Evolutionary conservation across 2,888 invertebrate species (phyloP).

Genomic region (Drosophila barbarae): DNA sequence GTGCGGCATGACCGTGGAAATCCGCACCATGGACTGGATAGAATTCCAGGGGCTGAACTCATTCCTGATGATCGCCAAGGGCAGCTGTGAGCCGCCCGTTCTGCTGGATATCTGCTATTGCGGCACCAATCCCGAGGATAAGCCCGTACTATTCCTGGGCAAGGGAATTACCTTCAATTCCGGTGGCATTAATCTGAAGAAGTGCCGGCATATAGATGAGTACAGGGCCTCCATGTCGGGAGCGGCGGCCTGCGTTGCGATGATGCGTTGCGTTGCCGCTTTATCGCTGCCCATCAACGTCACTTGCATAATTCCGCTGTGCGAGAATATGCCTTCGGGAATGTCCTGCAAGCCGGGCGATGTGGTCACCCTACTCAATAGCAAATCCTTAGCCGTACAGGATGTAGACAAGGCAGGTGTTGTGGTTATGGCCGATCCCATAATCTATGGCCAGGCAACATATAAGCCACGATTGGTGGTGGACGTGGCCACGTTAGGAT

Average conservation of each 20-base stretch:
- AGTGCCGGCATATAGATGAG: constrained; percentile 57
- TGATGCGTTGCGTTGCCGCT: constrained; percentile 81
- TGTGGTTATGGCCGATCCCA: constrained; percentile 88
- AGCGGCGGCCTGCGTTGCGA: constrained; percentile 82
- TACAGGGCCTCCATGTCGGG: constrained; percentile 83
- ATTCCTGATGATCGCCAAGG: constrained; percentile 79
- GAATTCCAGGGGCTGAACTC: constrained; percentile 81
- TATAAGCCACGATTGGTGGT: constrained; percentile 81
- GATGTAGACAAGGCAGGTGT: constrained; percentile 88
- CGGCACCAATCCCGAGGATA: constrained; percentile 79
- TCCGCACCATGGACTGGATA: constrained; percentile 82
- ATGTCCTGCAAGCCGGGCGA: constrained; percentile 82
- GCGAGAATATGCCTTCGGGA: constrained; percentile 82
- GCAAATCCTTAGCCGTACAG: constrained; percentile 79
- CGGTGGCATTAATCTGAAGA: constrained; percentile 75
- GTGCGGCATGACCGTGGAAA: constrained; percentile 81
- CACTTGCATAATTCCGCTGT: constrained; percentile 78
- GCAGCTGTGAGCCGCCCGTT: constrained; percentile 81
- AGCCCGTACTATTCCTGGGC: constrained; percentile 82
- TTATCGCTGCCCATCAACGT: constrained; percentile 82
- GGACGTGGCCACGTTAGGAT: constrained; percentile 82
- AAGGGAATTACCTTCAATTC: constrained; percentile 82
- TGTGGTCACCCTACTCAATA: constrained; percentile 80
- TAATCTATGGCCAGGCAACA: constrained; percentile 86
- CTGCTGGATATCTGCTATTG: constrained; percentile 82